These are phyloP conservation scores for Aricia artaxerxes DNA, from an alignment of 2,888 invertebrate genomes.

Conservation along the genomic window DNA sequence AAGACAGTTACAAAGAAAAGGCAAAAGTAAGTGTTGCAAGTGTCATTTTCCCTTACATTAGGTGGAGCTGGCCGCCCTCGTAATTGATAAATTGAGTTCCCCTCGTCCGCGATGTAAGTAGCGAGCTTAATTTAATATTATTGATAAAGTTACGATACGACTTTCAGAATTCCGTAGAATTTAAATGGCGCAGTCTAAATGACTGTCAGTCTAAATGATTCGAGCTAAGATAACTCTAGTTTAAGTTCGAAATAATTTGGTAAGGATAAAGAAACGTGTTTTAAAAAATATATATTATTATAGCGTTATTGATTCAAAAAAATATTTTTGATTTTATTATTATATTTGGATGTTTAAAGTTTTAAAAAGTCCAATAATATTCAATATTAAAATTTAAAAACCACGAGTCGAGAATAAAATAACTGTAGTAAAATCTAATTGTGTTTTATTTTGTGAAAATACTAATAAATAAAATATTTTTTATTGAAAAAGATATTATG, in stretches of 20 bases:
- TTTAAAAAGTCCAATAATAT: no score
- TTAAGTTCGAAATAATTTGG: background rate
- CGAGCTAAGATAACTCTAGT: background rate
- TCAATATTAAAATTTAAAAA: no score
- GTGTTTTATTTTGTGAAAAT: no score
- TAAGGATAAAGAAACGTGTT: no score
- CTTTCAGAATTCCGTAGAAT: conserved; percentile 18
- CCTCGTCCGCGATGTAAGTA: conserved; percentile 50
- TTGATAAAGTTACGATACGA: conserved; percentile 54
- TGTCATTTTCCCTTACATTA: conserved; percentile 30
- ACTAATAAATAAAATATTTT: no score
- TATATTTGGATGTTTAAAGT: no score
- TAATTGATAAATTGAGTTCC: conserved; percentile 69
- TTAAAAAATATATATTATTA: no score
- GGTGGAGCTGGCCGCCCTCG: conserved; percentile 42
- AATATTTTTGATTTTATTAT: no score
- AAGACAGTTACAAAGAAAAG: background rate
- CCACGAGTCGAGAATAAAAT: no score
- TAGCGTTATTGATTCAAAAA: no score
- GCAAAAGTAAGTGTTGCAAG: conserved; percentile 11
- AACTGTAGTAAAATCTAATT: no score
- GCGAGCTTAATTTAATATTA: conserved; percentile 60
- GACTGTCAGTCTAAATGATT: background rate
- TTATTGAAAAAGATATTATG: no score
- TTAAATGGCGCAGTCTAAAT: background rate